These are phyloP conservation scores for Calcarius lapponicus DNA, from an alignment of 2,797 vertebrate genomes.

Conservation along the genomic window DNA sequence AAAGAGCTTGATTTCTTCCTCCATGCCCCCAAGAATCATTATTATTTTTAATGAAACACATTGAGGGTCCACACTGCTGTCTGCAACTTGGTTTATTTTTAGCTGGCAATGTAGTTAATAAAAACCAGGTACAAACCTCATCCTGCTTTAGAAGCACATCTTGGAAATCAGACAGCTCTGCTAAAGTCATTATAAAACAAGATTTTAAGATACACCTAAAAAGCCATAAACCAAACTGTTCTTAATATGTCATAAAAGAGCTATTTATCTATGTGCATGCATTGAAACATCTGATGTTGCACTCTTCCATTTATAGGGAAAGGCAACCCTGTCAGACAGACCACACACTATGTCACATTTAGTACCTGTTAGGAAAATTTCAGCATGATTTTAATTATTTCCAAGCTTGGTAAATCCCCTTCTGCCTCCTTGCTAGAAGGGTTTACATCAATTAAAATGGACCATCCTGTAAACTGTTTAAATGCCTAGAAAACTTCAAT, in stretches of 20 bases:
- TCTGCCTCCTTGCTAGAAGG: constrained; percentile 24
- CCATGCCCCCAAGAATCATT: background rate
- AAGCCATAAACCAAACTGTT: constrained; percentile 20
- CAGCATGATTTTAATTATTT: constrained; percentile 36
- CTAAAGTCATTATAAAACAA: background rate
- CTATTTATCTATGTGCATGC: background rate
- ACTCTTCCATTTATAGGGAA: background rate
- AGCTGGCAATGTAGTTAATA: constrained; percentile 25
- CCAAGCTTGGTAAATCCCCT: constrained; percentile 13
- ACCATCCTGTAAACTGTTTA: background rate
- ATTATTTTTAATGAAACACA: constrained; percentile 35
- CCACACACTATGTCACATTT: constrained; percentile 44
- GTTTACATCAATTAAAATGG: background rate
- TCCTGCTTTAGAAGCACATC: background rate
- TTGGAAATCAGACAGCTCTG: constrained; percentile 12
- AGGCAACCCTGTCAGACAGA: background rate
- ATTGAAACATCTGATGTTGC: background rate
- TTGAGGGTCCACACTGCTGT: background rate
- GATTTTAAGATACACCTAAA: constrained; percentile 12
- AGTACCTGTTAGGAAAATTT: constrained; percentile 38
- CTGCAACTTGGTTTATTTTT: constrained; percentile 17
- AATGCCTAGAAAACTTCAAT: background rate
- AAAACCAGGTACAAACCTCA: constrained; percentile 27
- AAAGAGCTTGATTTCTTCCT: background rate
- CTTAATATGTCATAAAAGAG: background rate